A percentile compares a stretch with the other conserved stretches of the same genome.
phyloP scores from a whole-genome alignment of 2,888 invertebrate species.

The Dichetophora obliterata region DNA sequence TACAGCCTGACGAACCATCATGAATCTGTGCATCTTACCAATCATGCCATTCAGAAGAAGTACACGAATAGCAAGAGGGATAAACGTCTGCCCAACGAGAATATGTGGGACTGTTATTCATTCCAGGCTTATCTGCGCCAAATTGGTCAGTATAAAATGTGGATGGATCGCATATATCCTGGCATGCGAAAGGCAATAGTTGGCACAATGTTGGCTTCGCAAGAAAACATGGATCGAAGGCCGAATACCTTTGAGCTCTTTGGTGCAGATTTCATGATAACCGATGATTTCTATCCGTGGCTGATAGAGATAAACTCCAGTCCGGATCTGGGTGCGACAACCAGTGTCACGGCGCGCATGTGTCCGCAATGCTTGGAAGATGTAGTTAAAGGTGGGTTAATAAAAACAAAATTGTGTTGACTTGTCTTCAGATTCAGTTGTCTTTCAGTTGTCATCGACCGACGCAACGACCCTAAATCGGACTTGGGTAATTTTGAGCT shows the following conservation, averaged over 20 bases:
- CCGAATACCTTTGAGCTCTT: slow-evolving; percentile 92
- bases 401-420: not conserved
- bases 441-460: slow-evolving; percentile 81
- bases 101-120: slow-evolving; percentile 94
- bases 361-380: slow-evolving; percentile 92
- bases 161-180: slow-evolving; percentile 88
- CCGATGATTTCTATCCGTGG: slow-evolving; percentile 90
- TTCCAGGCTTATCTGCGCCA: slow-evolving; percentile 74
- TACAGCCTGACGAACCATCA: slow-evolving; percentile 90
- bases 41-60: slow-evolving; percentile 92
- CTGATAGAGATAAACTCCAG: slow-evolving; percentile 95
- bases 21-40: slow-evolving; percentile 92
- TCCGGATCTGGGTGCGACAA: slow-evolving; percentile 92
- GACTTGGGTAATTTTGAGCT: slow-evolving; percentile 86
- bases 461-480: slow-evolving; percentile 78
- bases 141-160: slow-evolving; percentile 82
- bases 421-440: not conserved
- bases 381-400: slow-evolving; percentile 84
- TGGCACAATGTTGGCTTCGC: slow-evolving; percentile 88
- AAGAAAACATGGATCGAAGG: slow-evolving; percentile 83
- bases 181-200: slow-evolving; percentile 83
- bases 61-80: slow-evolving; percentile 82
- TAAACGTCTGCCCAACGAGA: slow-evolving; percentile 85
- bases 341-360: slow-evolving; percentile 87
- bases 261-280: slow-evolving; percentile 95